phyloP scores from a whole-genome alignment of 2,888 invertebrate species.

The Plemyria rubiginata region DNA sequence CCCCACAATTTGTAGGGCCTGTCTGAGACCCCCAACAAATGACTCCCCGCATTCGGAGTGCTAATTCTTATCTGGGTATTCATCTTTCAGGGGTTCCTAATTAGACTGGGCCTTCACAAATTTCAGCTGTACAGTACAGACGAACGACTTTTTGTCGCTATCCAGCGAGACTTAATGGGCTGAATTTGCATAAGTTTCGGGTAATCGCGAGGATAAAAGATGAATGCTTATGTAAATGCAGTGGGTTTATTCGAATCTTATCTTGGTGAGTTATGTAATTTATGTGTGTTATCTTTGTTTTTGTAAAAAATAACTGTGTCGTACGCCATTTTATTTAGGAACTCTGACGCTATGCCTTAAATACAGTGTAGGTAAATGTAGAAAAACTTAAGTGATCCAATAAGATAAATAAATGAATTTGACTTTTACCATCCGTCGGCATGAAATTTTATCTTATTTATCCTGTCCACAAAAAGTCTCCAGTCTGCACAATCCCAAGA shows the following conservation, averaged over 20 bases:
- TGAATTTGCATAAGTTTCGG: constrained; percentile 31
- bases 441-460: too few relatives aligned
- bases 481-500: constrained; percentile 40
- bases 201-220: constrained; percentile 26
- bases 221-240: constrained; percentile 23
- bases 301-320: constrained; percentile 9
- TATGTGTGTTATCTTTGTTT: constrained; percentile 13
- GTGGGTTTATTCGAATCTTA: constrained; percentile 12
- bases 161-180: constrained; percentile 32
- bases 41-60: constrained; percentile 42
- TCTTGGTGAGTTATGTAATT: constrained; percentile 2
- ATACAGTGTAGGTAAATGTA: too few relatives aligned
- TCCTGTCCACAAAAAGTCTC: constrained; percentile 36
- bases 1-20: constrained; percentile 19
- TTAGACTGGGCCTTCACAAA: constrained; percentile 66
- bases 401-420: too few relatives aligned
- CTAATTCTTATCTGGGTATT: constrained; percentile 71
- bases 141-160: constrained; percentile 46
- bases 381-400: too few relatives aligned
- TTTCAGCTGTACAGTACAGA: constrained; percentile 46
- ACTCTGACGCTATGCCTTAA: too few relatives aligned
- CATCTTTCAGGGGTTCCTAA: constrained; percentile 76
- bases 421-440: too few relatives aligned
- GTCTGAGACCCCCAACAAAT: constrained; percentile 23
- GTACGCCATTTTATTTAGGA: not conserved